These are phyloP conservation scores for Staurois parvus DNA, from an alignment of 2,797 vertebrate genomes.

Conservation along the genomic window DNA sequence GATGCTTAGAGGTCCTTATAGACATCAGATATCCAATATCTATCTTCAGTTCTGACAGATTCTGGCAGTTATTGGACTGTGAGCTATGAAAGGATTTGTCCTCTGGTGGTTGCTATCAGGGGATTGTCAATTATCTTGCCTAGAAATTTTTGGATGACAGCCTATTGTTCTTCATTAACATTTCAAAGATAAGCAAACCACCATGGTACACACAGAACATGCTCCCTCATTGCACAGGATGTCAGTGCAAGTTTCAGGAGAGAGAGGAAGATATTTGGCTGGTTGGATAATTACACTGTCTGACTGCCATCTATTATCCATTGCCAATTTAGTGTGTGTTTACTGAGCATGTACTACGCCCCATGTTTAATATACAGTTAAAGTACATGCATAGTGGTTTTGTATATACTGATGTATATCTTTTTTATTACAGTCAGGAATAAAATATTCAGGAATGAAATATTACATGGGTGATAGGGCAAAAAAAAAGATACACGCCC, in stretches of 20 bases:
- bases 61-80: neutral
- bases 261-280: neutral
- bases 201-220: neutral
- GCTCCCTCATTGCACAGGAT: neutral
- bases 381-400: too few species aligned
- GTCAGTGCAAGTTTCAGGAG: neutral
- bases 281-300: neutral
- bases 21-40: neutral
- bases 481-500: too few species aligned
- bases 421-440: too few species aligned
- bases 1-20: neutral
- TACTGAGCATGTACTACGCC: neutral
- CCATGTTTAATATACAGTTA: neutral
- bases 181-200: neutral
- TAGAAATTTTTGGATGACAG: neutral
- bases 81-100: neutral
- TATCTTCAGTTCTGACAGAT: neutral
- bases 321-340: neutral
- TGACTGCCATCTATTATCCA: neutral
- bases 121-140: neutral
- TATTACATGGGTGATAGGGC: too few species aligned
- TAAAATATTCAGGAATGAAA: too few species aligned
- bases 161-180: neutral
- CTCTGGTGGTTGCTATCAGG: neutral
- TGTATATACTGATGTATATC: too few species aligned